These are phyloP conservation scores for Saccopteryx bilineata DNA, from an alignment of 2,113 vertebrate genomes.

Conservation along the genomic window DNA sequence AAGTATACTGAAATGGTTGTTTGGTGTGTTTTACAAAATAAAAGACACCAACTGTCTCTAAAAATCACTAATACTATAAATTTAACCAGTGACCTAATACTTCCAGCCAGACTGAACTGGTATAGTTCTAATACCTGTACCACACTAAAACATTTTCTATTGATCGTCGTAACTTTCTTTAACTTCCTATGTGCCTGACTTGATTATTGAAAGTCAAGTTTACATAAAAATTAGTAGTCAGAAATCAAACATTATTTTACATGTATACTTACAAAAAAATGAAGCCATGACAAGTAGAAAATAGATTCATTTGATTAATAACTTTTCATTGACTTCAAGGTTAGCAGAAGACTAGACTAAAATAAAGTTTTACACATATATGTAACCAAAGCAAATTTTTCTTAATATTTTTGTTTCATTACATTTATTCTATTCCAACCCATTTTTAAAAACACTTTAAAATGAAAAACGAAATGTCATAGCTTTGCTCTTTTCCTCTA, in stretches of 20 bases:
- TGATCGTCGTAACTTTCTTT: neutral
- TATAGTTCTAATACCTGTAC: neutral
- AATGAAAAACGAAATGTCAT: slow-evolving; percentile 42
- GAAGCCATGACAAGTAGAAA: neutral
- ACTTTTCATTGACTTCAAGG: slow-evolving; percentile 34
- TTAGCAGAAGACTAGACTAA: slow-evolving; percentile 37
- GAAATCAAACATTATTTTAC: slow-evolving; percentile 52
- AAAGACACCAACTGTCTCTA: neutral
- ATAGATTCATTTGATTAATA: neutral
- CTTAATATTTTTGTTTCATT: neutral
- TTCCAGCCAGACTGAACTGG: neutral
- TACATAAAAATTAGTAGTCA: slow-evolving; percentile 4
- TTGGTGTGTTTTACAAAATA: slow-evolving; percentile 18
- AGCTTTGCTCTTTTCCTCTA: neutral
- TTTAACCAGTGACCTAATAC: neutral
- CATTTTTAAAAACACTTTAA: slow-evolving; percentile 23
- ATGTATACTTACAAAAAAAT: slow-evolving; percentile 19
- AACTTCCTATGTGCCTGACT: neutral
- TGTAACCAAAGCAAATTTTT: slow-evolving; percentile 13
- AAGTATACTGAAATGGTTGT: neutral
- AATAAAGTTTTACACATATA: slow-evolving; percentile 30
- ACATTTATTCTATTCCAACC: neutral
- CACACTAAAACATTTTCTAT: neutral
- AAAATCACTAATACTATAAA: slow-evolving; percentile 8
- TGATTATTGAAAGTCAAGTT: slow-evolving; percentile 35